Evolutionary conservation across 2,113 vertebrate species (phyloP).

Genomic region (Taurulus bubalis): DNA sequence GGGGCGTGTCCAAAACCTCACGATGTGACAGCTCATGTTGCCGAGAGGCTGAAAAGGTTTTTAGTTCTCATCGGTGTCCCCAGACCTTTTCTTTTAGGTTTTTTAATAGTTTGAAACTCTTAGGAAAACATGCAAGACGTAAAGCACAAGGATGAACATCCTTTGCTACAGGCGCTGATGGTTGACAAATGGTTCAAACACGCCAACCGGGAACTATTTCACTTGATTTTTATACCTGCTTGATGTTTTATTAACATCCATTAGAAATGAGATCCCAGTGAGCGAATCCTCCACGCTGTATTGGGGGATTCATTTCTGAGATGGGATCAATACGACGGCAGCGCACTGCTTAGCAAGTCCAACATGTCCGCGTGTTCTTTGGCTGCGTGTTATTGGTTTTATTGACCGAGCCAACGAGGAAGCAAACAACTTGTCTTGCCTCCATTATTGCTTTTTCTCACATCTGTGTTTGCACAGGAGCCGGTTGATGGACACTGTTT

Average conservation of each 20-base stretch:
- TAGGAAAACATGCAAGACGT: no score
- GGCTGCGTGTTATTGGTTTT: constrained; percentile 60
- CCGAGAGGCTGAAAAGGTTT: neutral
- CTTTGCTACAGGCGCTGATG: no score
- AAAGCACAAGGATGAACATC: no score
- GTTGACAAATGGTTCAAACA: no score
- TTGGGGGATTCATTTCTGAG: neutral
- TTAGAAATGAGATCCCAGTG: neutral
- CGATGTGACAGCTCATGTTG: neutral
- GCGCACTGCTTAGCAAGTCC: constrained; percentile 47
- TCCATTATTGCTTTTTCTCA: constrained; percentile 51
- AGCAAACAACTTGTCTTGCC: constrained; percentile 55
- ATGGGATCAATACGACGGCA: constrained; percentile 3
- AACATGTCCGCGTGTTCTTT: constrained; percentile 55
- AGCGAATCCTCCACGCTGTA: neutral
- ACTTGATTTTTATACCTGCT: neutral
- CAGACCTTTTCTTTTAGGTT: no score
- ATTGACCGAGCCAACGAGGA: constrained; percentile 54
- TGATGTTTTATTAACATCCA: neutral
- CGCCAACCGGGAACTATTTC: no score
- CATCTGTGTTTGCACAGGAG: constrained; percentile 60
- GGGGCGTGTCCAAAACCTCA: neutral
- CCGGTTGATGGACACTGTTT: constrained; percentile 62
- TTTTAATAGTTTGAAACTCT: no score
- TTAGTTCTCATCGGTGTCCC: neutral